Evolutionary conservation across 2,888 invertebrate species (phyloP), one percentile per base, ranked within the genome.

Genomic region (Anaspis maculata): DNA sequence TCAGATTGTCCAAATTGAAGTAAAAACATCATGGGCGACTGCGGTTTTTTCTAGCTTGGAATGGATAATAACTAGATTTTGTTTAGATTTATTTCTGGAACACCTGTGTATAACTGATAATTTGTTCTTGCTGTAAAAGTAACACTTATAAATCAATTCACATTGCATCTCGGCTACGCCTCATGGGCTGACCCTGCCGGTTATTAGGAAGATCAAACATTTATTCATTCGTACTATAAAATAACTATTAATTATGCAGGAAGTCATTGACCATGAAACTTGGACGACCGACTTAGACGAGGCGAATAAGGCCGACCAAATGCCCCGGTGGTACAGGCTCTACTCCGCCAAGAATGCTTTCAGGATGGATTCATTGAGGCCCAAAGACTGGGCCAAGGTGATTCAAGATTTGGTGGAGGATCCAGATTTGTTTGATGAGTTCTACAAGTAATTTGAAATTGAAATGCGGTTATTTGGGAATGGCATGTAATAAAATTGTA

Each of bases 201-300:
- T n/a, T n/a, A n/a, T n/a, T n/a, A n/a, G n/a, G n/a, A n/a, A n/a
- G n/a, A n/a, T n/a, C n/a, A n/a, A n/a, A n/a, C n/a, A n/a, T n/a
- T n/a, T n/a, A 32, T 25, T 23, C 7, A 25, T 14, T 30, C 12
- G 10, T 11, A n/a, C n/a, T n/a, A n/a, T 19, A 19, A 19, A 19
- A 10, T 24, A 24, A 24, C 7, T 5, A 5, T 4, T 4, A 24
- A 24, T 24, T 9, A 42, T 69, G 64, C 64, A 86, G 85, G 74
- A 85, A 67, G 90, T 96, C 14, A 76, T 94, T 12, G 95, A 96
- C 64, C 94, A 92, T 59, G 92, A 94, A 64, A 91, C 88, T 1
- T 95, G 91, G 88, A 86, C 89, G 26, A 84, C 92, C 79, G 89
- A 96, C 64, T 66, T 96, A 39, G 86, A 87, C 48, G 84, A 87